Base-by-base conservation (phyloP, 2,888 invertebrate species). In the Galeruca laticollis region DNA sequence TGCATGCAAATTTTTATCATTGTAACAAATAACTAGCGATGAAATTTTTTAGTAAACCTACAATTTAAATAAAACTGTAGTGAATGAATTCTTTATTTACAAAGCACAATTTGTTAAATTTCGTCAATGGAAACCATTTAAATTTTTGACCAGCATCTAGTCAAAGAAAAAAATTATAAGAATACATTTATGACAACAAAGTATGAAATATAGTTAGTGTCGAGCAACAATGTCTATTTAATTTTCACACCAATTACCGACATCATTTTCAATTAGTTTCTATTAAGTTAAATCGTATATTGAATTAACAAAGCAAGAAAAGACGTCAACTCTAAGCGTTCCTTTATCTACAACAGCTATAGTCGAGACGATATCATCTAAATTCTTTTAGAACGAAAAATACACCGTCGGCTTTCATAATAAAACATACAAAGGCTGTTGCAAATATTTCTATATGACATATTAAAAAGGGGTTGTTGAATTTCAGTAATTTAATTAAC, bases 211-310 rank as follows among this genome's bases (percentile, higher is more conserved):
- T 57, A 57, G 54, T 54, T 54, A 54, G 31, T 31, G 54, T 54
- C 54, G 33, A 35, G 3, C 33, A 15, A 65, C 69, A 73, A 73
- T 66, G 60, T 57, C 60, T 60, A 67, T 71, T 67, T 64, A 74
- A 72, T 74, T 74, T 64, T 65, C 68, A 67, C 67, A 69, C 72
- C 72, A 72, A 72, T 72, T 52, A 71, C 71, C 65, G 72, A 69
- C 74, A 75, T 77, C 75, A 75, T 72, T 78, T 76, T 77, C 78
- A 78, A 77, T 78, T 78, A 78, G 74, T 70, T 70, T 72, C 73
- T 69, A 76, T 75, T 76, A 74, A 75, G 73, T 73, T 75, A 75
- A 75, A 73, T 73, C 71, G 63, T 73, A 73, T 72, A 76, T 76
- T 77, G 71, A 75, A 75, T 76, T 75, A 76, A 75, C 73, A 71